Evolutionary conservation across 2,888 invertebrate genomes (phyloP).

Genomic region (Penaeus monodon): DNA sequence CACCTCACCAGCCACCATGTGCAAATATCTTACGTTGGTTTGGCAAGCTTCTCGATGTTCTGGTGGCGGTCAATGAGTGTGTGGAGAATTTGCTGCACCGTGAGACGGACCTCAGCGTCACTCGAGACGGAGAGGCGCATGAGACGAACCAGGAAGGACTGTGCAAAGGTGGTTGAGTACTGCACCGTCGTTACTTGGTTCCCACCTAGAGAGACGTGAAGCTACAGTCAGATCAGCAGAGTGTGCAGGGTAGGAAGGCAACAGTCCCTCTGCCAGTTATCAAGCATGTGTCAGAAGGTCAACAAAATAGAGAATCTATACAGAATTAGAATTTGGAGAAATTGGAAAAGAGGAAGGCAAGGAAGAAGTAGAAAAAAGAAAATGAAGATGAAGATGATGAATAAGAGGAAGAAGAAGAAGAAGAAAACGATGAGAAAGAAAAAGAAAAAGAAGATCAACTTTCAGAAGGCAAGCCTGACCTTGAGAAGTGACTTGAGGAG

Average conservation of each 20-base stretch:
- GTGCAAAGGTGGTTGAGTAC: constrained; percentile 93
- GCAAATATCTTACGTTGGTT: constrained; percentile 74
- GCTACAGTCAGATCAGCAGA: neutral
- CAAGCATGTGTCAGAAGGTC: no score
- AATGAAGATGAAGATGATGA: neutral
- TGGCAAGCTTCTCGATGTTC: constrained; percentile 80
- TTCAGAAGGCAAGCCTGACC: constrained; percentile 72
- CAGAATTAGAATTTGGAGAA: neutral
- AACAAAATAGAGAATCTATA: no score
- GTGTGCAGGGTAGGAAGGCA: neutral
- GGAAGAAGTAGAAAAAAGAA: neutral
- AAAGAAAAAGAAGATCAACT: neutral
- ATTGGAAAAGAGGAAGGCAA: neutral
- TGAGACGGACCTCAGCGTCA: constrained; percentile 85
- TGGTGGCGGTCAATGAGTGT: constrained; percentile 91
- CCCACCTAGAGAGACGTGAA: constrained; percentile 80
- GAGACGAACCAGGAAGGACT: constrained; percentile 92
- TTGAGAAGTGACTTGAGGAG: constrained; percentile 93
- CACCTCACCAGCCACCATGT: constrained; percentile 41
- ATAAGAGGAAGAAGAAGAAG: neutral
- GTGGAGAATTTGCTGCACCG: constrained; percentile 95
- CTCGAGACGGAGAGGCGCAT: constrained; percentile 86
- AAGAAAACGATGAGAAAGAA: neutral
- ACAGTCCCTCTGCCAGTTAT: no score
- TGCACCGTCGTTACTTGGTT: constrained; percentile 94